Conservation (phyloP, 2,113 vertebrate species). For the Zosterops japonicus region DNA sequence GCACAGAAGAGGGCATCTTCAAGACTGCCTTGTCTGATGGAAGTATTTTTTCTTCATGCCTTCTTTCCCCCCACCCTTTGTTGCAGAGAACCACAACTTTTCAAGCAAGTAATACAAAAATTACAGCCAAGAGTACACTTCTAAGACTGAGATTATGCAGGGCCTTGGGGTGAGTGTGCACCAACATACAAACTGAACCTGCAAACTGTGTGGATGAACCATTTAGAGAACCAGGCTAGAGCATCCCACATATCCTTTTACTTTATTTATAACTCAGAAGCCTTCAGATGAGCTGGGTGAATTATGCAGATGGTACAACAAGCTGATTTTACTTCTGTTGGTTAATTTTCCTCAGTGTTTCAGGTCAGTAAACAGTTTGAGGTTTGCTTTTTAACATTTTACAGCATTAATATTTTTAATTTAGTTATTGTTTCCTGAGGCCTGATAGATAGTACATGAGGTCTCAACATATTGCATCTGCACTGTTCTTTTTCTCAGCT, state of each 20-base stretch:
- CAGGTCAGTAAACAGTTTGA: neutral
- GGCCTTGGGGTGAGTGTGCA: neutral
- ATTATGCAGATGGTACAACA: neutral
- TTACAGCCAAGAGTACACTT: neutral
- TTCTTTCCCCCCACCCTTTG: neutral
- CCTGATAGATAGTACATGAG: neutral
- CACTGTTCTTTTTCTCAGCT: neutral
- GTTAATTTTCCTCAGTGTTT: neutral
- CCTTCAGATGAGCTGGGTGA: neutral
- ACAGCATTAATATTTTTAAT: neutral
- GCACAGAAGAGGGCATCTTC: neutral
- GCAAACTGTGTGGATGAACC: neutral
- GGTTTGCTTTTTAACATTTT: neutral
- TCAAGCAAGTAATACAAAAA: neutral
- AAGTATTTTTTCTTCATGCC: neutral
- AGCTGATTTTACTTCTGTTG: neutral
- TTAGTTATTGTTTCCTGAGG: neutral
- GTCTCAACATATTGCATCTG: neutral
- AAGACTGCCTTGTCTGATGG: neutral
- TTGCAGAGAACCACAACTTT: neutral
- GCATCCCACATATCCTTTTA: neutral
- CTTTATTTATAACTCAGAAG: slow-evolving; percentile 32
- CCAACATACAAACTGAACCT: neutral
- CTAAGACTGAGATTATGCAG: neutral
- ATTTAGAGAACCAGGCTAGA: neutral